Evolutionary conservation across 2,113 vertebrate species (phyloP).

Genomic region (Bostrychus sinensis): DNA sequence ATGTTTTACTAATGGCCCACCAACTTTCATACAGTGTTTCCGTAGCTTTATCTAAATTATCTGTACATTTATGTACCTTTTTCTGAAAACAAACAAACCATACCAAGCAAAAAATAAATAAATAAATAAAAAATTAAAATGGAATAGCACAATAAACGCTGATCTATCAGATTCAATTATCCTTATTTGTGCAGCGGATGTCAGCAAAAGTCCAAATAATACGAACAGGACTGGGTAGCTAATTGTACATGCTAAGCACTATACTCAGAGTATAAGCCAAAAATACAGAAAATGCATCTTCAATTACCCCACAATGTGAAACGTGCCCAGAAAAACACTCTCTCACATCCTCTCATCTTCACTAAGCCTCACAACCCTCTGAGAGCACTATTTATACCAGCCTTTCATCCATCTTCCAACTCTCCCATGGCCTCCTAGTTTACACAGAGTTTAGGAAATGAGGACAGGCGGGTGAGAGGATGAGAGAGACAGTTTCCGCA

Average conservation of each 20-base stretch:
- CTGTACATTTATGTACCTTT: too few relatives aligned
- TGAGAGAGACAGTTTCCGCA: constrained; percentile 44
- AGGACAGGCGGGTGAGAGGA: constrained; percentile 65
- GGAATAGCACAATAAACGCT: too few relatives aligned
- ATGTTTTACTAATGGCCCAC: too few relatives aligned
- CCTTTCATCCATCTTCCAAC: constrained; percentile 67
- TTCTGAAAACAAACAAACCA: too few relatives aligned
- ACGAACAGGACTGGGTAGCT: background rate
- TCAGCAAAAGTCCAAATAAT: too few relatives aligned
- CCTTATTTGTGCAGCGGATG: too few relatives aligned
- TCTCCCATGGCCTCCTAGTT: constrained; percentile 63
- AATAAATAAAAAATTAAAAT: too few relatives aligned
- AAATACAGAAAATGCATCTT: constrained; percentile 18
- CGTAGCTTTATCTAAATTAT: too few relatives aligned
- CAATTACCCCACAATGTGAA: constrained; percentile 19
- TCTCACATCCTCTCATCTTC: constrained; percentile 10
- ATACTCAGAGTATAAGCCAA: constrained; percentile 20
- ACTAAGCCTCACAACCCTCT: constrained; percentile 48
- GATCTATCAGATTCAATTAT: too few relatives aligned
- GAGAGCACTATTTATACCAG: constrained; percentile 73
- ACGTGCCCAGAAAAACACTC: constrained; percentile 16
- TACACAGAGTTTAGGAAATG: constrained; percentile 68
- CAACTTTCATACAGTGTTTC: too few relatives aligned
- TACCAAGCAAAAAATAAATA: too few relatives aligned
- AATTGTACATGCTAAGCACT: constrained; percentile 31